Percentiles rank a stretch among this genome's conserved stretches.
Conservation (phyloP, 2,797 vertebrate species). For the Pangasius mekongensis region DNA sequence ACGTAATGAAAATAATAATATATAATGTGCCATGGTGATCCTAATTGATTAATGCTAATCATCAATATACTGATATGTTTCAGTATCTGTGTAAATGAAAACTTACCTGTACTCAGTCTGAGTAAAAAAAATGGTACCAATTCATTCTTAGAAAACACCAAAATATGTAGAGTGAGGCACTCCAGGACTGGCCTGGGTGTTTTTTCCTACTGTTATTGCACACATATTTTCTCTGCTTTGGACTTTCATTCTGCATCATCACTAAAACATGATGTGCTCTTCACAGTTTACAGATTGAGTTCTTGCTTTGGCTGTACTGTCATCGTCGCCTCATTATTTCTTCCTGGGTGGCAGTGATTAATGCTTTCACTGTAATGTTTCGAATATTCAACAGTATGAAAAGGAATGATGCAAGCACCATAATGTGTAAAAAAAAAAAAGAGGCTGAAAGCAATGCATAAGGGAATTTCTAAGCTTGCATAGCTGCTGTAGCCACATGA, state of each 20-base stretch:
- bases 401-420: neutral
- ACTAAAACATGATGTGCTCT: constrained; percentile 67
- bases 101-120: neutral
- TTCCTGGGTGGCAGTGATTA: neutral
- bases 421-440: neutral
- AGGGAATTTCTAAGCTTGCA: constrained; percentile 23
- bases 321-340: neutral
- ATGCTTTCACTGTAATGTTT: neutral
- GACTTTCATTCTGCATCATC: constrained; percentile 68
- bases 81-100: neutral
- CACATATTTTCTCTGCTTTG: constrained; percentile 49
- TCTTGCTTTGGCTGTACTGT: neutral
- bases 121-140: neutral
- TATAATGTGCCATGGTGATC: neutral
- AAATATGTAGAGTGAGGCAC: neutral
- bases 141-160: neutral
- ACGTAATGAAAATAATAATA: constrained; percentile 1
- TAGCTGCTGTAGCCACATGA: constrained; percentile 24
- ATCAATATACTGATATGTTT: neutral
- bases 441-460: neutral
- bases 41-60: neutral
- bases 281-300: constrained; percentile 23
- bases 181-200: constrained; percentile 63
- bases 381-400: neutral
- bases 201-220: constrained; percentile 70